These are phyloP conservation scores for Lamellibrachia columna DNA, from an alignment of 2,888 invertebrate genomes.

Conservation along the genomic window DNA sequence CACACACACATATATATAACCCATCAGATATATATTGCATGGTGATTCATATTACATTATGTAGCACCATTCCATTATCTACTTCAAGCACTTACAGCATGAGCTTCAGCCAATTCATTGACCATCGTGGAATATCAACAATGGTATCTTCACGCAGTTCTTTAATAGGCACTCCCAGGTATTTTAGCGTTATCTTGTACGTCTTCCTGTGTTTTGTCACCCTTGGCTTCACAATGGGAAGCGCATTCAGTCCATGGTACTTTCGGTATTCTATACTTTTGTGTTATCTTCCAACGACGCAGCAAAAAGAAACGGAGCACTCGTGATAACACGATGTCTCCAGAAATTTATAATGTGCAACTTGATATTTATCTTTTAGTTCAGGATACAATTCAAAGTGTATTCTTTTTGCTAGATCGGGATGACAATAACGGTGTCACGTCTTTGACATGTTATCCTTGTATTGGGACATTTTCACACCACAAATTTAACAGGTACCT, in stretches of 20 bases:
- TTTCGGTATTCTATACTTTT: not conserved
- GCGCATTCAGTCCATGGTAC: not conserved
- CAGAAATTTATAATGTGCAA: not conserved
- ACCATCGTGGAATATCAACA: not conserved
- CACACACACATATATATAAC: no score
- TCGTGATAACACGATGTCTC: constrained; percentile 3
- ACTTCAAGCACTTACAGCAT: not conserved
- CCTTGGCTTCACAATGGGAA: not conserved
- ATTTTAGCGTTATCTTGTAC: not conserved
- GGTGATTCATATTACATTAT: not conserved
- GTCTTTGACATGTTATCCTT: not conserved
- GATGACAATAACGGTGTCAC: not conserved
- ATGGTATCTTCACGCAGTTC: not conserved
- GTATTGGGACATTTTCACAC: not conserved
- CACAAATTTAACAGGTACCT: not conserved
- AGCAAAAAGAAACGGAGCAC: not conserved
- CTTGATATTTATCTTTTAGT: not conserved
- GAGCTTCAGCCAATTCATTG: not conserved
- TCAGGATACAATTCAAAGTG: not conserved
- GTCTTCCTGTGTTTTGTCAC: not conserved
- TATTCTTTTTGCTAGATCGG: not conserved
- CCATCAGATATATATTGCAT: no score
- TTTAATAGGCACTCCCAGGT: not conserved
- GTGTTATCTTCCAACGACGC: not conserved
- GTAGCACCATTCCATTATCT: not conserved